Evolutionary conservation across 2,797 vertebrate species (phyloP), one percentile per base, ranked within the genome.

Genomic region (Allobates femoralis): DNA sequence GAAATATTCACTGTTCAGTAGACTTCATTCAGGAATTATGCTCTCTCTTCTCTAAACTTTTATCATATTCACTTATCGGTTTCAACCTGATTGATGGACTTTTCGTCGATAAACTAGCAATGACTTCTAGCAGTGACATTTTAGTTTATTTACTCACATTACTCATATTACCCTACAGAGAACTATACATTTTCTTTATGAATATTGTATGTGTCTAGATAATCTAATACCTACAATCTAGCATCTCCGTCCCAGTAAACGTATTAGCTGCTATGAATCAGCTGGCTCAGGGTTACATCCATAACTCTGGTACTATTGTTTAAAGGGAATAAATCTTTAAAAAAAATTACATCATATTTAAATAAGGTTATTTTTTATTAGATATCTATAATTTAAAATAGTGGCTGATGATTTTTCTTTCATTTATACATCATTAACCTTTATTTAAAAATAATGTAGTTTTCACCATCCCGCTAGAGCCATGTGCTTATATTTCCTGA

Each of bases 121-220:
- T 66, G 0, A 19, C 23, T 90, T 87, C 26, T 34, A 58, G 53
- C 34, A 41, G 50, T 88, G 37, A 83, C 28, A 60, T 78, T 89
- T 67, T 86, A 10, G 34, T 86, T 89, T 87, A 60, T 89, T 89
- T 87, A 85, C 28, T 26, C 6, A 88, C 7, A 32, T 88, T 58
- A 74, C 30, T 89, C 1, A 14, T 81, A n/a, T 87, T 87, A 84
- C 60, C 2, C n/a, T 77, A 74, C 18, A 56, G 64, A 89, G 90
- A 88, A 85, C 7, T 89, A 16, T 21, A 88, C 18, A 51, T 87
- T 37, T 26, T 85, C 41, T 85, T 90, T 73, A 82, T 81, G 77
- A 88, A 83, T 88, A 86, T 79, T 88, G 79, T 2, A 79, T 88
- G 7, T 81, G 7, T 3, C 76, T 30, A 55, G 16, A 76, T 53